These are phyloP conservation scores for Scophthalmus maximus DNA, from an alignment of 2,113 vertebrate species.

Conservation along the genomic window DNA sequence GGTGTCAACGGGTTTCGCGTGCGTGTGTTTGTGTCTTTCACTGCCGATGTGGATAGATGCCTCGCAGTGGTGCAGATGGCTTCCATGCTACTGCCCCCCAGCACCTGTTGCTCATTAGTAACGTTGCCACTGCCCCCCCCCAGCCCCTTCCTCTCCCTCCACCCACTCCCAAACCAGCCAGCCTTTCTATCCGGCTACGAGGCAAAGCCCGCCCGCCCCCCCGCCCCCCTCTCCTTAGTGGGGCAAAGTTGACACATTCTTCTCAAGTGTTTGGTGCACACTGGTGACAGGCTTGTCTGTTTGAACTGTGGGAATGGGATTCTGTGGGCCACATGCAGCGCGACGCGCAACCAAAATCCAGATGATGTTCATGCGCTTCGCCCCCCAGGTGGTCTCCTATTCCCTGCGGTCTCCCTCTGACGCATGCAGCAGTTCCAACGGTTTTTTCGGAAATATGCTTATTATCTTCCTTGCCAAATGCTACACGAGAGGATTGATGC, in stretches of 20 bases:
- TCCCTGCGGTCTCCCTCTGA: conserved; percentile 5
- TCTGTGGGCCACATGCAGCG: conserved; percentile 4
- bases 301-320: conserved; percentile 58
- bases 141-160: neutral
- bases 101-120: conserved; percentile 83
- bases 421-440: conserved; percentile 15
- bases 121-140: conserved; percentile 66
- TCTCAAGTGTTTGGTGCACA: conserved; percentile 52
- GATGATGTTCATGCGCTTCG: conserved; percentile 12
- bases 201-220: conserved; percentile 11
- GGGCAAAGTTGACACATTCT: conserved; percentile 76
- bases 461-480: neutral
- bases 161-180: conserved; percentile 1
- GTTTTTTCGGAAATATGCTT: neutral
- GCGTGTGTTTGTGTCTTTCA: conserved; percentile 63
- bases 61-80: conserved; percentile 68
- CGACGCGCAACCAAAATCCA: conserved; percentile 13
- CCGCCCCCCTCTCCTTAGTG: conserved; percentile 42
- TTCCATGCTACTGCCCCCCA: conserved; percentile 59
- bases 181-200: conserved; percentile 46
- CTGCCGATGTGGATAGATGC: conserved; percentile 58
- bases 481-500: conserved; percentile 4
- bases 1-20: conserved; percentile 71
- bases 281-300: conserved; percentile 64
- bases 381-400: neutral